Percentiles rank a stretch among this genome's conserved stretches.
phyloP scores from a whole-genome alignment of 2,888 invertebrate species.

The Dermolepida albohirtum region DNA sequence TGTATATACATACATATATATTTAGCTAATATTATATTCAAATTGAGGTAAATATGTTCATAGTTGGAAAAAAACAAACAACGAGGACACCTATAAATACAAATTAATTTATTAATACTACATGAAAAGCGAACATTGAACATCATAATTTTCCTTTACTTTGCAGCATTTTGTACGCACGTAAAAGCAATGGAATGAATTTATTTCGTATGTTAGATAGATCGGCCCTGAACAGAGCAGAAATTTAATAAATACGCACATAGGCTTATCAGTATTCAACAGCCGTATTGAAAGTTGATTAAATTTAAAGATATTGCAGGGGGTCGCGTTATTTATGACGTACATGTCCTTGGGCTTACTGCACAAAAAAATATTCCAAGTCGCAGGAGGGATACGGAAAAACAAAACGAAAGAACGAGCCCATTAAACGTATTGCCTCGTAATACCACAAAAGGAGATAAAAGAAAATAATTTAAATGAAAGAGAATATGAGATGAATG shows the following conservation, averaged over 20 bases:
- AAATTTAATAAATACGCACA: conserved; percentile 51
- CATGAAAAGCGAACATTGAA: too few relatives aligned
- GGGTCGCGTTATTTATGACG: conserved; percentile 55
- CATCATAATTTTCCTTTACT: too few relatives aligned
- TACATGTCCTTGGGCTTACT: conserved; percentile 50
- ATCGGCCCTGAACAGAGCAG: conserved; percentile 26
- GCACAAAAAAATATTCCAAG: conserved; percentile 44
- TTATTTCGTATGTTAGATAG: neutral
- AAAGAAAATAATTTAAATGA: conserved; percentile 36
- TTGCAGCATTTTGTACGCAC: too few relatives aligned
- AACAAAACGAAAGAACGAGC: conserved; percentile 36
- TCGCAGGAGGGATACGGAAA: conserved; percentile 44
- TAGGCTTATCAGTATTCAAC: conserved; percentile 51
- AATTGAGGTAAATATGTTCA: too few relatives aligned
- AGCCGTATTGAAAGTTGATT: conserved; percentile 58
- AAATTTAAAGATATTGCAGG: conserved; percentile 58
- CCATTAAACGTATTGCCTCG: conserved; percentile 19
- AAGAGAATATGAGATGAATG: conserved; percentile 18
- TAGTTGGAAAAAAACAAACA: too few relatives aligned
- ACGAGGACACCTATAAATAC: too few relatives aligned
- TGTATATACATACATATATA: too few relatives aligned
- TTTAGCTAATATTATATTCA: too few relatives aligned
- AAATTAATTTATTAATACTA: too few relatives aligned
- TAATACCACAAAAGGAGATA: conserved; percentile 27
- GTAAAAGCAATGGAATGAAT: too few relatives aligned